Percentiles rank a stretch among this genome's conserved stretches.
Conservation (phyloP, 2,113 vertebrate species). For the Eubucco bourcierii region DNA sequence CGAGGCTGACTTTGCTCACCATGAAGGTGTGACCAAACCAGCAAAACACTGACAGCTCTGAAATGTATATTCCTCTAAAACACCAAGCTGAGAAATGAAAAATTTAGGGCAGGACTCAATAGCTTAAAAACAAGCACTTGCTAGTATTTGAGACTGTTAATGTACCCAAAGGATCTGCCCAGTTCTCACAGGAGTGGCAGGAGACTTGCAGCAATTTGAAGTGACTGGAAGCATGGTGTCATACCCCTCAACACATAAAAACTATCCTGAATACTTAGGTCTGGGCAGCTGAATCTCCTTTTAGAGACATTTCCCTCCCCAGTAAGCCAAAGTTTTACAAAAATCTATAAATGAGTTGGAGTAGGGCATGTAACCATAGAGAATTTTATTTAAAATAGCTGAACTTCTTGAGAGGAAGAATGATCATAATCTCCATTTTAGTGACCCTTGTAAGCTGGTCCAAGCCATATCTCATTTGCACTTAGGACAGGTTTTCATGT, state of each 20-base stretch:
- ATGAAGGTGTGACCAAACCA: background rate
- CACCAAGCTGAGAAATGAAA: background rate
- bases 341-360: background rate
- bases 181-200: background rate
- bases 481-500: background rate
- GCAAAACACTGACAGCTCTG: background rate
- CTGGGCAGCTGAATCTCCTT: background rate
- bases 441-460: rapidly evolving
- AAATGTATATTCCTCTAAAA: background rate
- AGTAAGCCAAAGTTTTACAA: background rate
- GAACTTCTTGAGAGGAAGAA: background rate
- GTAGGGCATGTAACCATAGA: background rate
- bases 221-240: background rate
- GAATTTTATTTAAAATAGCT: background rate
- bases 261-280: background rate
- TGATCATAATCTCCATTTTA: background rate
- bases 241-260: background rate
- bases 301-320: background rate
- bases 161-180: background rate
- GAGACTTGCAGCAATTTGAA: background rate
- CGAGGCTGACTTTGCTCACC: background rate
- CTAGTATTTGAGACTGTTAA: background rate
- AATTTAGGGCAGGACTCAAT: background rate
- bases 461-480: background rate
- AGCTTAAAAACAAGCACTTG: background rate